Conservation (phyloP, 2,888 invertebrate species). For the Achlya flavicornis region DNA sequence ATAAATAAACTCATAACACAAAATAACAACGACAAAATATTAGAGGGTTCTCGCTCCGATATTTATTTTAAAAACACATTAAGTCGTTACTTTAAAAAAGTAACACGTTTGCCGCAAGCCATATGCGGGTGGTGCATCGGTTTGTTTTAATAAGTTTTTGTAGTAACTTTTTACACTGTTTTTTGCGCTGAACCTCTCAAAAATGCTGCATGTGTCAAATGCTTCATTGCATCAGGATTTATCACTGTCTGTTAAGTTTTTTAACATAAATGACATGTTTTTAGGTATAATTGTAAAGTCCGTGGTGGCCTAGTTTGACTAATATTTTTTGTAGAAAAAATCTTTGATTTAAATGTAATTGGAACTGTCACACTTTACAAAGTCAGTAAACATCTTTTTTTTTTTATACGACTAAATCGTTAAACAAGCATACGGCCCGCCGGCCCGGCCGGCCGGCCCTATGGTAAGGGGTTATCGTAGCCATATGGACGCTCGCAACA, state of each 20-base stretch:
- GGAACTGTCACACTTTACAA: too few species aligned
- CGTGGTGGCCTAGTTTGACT: neutral
- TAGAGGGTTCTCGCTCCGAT: slow-evolving; percentile 26
- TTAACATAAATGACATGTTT: slow-evolving; percentile 23
- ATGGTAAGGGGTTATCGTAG: too few species aligned
- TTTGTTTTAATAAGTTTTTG: slow-evolving; percentile 34
- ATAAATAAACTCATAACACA: neutral
- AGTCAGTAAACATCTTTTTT: too few species aligned
- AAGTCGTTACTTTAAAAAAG: slow-evolving; percentile 29
- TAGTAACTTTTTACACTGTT: slow-evolving; percentile 19
- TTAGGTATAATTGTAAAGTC: neutral
- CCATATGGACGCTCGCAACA: too few species aligned
- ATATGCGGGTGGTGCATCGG: slow-evolving; percentile 32
- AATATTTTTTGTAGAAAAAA: neutral
- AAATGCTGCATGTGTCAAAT: slow-evolving; percentile 54
- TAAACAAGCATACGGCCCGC: too few species aligned
- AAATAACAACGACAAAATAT: slow-evolving; percentile 22
- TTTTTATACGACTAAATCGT: too few species aligned
- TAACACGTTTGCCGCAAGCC: slow-evolving; percentile 30
- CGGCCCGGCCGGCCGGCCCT: too few species aligned
- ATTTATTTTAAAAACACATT: slow-evolving; percentile 19
- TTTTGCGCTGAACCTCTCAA: slow-evolving; percentile 26
- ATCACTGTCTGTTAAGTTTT: slow-evolving; percentile 43
- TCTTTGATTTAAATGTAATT: neutral
- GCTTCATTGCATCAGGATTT: slow-evolving; percentile 59